Base-by-base conservation (phyloP, 2,797 vertebrate species). In the Rhinichthys osculus region DNA sequence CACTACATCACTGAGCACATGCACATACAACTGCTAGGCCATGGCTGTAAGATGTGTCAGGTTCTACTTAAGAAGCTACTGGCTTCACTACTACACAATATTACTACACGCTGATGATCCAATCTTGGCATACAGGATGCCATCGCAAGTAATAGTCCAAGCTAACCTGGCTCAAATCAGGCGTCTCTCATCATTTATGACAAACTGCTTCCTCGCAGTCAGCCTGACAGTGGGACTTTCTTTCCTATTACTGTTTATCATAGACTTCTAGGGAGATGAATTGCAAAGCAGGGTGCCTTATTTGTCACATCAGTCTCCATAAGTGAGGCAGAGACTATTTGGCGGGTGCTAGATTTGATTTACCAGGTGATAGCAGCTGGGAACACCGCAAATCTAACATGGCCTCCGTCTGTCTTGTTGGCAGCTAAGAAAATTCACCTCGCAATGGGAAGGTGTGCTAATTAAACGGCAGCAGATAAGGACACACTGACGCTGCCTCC, bases 401-500 rank as follows among this genome's bases (percentile, higher is more conserved):
- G 50, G 77, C 73, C 83, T 42, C 57, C 42, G 73, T 85, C 79
- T 77, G 64, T 83, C 85, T 89, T 79, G 21, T 52, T 47, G 9
- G 87, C 38, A 64, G 50, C 62, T 44, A 64, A 40, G 81, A 80
- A 62, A 70, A 83, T 73, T 54, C 73, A 83, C 85, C 86, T 90
- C 89, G 81, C 79, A 90, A 93, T 90, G 52, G n/a, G 59, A 83
- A 64, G 81, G 69, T 81, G 52, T 87, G 38, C 85, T 94, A 94
- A 95, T 95, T 94, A 92, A 91, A 64, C 87, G 86, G 85, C 83
- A 82, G 59, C 81, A 86, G 92, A 92, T 94, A 93, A 93, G 92
- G 50, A 30, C 84, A 86, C 57, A 88, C 88, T 54, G 85, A 88
- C 82, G 81, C 90, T 88, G 90, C 88, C 89, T 47, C 23, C 84